These are phyloP conservation scores for Phalacrocorax carbo DNA, from an alignment of 2,113 vertebrate genomes.

Conservation along the genomic window DNA sequence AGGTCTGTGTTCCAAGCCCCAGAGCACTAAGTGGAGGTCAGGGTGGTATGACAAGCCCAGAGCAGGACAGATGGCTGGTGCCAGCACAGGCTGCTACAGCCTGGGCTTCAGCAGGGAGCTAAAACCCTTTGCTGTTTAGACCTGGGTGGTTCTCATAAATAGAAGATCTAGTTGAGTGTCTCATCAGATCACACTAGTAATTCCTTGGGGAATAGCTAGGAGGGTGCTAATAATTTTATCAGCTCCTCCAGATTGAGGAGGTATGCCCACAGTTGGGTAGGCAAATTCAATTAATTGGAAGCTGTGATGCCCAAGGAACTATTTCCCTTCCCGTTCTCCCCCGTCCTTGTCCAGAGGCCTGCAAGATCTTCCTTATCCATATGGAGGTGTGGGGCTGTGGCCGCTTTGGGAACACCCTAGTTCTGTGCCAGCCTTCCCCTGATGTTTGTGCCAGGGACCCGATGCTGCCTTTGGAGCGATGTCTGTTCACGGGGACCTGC, in stretches of 20 bases:
- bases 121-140: not conserved
- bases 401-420: not conserved
- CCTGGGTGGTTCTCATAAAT: not conserved
- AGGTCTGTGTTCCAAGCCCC: not conserved
- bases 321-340: too few relatives aligned
- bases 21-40: not conserved
- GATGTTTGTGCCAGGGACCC: not conserved
- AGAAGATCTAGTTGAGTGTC: not conserved
- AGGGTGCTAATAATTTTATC: not conserved
- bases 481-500: not conserved
- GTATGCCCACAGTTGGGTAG: not conserved
- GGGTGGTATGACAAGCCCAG: not conserved
- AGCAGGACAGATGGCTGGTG: not conserved
- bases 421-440: not conserved
- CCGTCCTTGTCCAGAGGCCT: fast-evolving
- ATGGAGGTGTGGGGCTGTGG: not conserved
- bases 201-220: not conserved
- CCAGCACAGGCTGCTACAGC: not conserved
- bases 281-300: not conserved
- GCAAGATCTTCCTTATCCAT: not conserved
- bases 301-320: not conserved
- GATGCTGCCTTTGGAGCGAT: fast-evolving
- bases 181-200: not conserved
- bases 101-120: not conserved
- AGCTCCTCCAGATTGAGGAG: not conserved